Conservation (phyloP, 2,797 vertebrate genomes). For the Glossophaga mutica region DNA sequence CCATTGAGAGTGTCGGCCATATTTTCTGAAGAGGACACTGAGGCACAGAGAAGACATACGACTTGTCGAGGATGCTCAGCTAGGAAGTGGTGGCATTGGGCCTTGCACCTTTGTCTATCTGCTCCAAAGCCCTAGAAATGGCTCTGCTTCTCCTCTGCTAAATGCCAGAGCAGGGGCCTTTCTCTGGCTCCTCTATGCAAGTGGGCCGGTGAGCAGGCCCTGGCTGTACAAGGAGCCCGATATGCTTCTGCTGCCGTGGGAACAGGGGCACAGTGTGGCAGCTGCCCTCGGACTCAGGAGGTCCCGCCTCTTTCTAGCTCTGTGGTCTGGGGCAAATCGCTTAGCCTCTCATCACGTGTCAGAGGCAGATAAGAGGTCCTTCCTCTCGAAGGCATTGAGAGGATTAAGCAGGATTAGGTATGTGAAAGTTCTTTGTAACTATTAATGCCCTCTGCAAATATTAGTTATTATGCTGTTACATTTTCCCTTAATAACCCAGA, state of each 20-base stretch:
- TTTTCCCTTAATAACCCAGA: slow-evolving; percentile 58
- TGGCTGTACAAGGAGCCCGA: accelerated
- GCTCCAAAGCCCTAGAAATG: background rate
- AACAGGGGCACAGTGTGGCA: accelerated
- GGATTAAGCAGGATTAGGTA: slow-evolving; percentile 70
- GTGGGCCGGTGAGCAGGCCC: background rate
- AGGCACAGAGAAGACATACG: background rate
- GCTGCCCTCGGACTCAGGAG: background rate
- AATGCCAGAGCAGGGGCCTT: background rate
- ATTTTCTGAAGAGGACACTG: background rate
- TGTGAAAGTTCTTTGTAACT: slow-evolving; percentile 62
- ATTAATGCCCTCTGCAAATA: slow-evolving; percentile 68
- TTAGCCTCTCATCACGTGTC: slow-evolving; percentile 49
- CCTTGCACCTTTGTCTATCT: background rate
- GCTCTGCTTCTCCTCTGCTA: background rate
- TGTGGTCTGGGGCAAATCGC: background rate
- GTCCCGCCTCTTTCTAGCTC: background rate
- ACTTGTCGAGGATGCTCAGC: background rate
- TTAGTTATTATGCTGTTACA: slow-evolving; percentile 68
- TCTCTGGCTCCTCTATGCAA: background rate
- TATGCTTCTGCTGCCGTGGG: background rate
- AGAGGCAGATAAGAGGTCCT: slow-evolving; percentile 57
- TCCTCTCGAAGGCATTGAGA: slow-evolving; percentile 48
- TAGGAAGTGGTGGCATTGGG: background rate
- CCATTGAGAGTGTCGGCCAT: background rate